These are phyloP conservation scores for Pangasius sanitwongsei DNA, from an alignment of 2,797 vertebrate genomes.

Conservation along the genomic window DNA sequence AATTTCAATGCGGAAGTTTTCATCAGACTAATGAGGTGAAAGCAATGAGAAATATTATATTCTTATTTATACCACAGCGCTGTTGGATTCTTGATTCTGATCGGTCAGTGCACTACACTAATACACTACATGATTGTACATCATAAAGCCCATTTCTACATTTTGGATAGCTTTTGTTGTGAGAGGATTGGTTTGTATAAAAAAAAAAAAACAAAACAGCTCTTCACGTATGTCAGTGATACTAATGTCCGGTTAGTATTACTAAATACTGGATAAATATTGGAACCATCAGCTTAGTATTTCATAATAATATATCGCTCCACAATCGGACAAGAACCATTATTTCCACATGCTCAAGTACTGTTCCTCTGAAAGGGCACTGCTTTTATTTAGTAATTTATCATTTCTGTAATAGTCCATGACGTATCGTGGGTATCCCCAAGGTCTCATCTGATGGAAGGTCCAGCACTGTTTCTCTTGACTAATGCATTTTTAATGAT, in stretches of 20 bases:
- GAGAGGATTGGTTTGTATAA: background rate
- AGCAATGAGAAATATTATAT: background rate
- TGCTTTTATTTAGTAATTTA: conserved; percentile 47
- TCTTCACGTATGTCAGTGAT: background rate
- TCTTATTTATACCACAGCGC: background rate
- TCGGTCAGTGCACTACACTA: background rate
- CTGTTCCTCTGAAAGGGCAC: conserved; percentile 6
- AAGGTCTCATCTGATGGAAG: conserved; percentile 52
- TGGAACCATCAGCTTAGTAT: background rate
- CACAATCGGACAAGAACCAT: background rate
- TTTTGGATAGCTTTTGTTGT: background rate
- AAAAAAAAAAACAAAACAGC: background rate
- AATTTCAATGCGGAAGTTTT: background rate
- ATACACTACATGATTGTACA: background rate
- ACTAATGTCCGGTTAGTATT: too few species aligned
- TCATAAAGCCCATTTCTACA: background rate
- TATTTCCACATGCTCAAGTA: conserved; percentile 4
- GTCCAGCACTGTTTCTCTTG: conserved; percentile 57
- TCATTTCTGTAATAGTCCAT: conserved; percentile 41
- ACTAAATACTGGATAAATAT: background rate
- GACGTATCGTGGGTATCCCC: conserved; percentile 43
- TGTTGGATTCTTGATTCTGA: background rate
- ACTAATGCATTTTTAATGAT: conserved; percentile 63
- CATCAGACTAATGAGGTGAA: background rate
- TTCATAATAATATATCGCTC: background rate